Evolutionary conservation across 2,797 vertebrate species (phyloP).

Genomic region (Urosaurus nigricauda): DNA sequence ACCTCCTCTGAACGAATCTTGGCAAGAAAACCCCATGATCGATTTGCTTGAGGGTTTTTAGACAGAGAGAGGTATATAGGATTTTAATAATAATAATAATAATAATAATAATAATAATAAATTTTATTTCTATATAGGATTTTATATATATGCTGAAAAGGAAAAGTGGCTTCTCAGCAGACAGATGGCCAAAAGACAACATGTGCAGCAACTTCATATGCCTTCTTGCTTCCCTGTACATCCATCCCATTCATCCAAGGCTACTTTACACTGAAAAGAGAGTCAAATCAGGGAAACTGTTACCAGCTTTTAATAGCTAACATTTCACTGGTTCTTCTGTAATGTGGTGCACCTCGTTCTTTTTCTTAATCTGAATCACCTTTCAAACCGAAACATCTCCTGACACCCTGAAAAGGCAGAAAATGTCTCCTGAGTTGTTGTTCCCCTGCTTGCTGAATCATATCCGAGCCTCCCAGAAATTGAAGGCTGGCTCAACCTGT

Average conservation of each 20-base stretch:
- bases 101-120: too few species aligned
- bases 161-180: background rate
- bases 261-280: background rate
- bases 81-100: too few species aligned
- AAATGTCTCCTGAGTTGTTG: background rate
- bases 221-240: too few species aligned
- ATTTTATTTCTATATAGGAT: too few species aligned
- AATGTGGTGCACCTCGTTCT: background rate
- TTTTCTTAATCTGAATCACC: background rate
- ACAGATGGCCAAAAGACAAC: background rate
- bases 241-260: background rate
- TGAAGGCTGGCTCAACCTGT: conserved; percentile 60
- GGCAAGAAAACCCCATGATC: too few species aligned
- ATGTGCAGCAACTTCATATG: background rate
- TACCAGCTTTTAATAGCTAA: background rate
- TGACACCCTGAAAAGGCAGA: background rate
- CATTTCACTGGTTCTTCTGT: background rate
- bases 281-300: background rate
- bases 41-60: too few species aligned
- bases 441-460: conserved; percentile 18
- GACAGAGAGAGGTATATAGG: too few species aligned
- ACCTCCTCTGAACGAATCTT: too few species aligned
- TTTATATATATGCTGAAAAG: background rate
- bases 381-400: background rate
- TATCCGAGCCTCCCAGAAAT: conserved; percentile 61